Percentiles rank a stretch among this genome's conserved stretches.
Conservation (phyloP, 2,113 vertebrate genomes). For the Agapornis roseicollis region DNA sequence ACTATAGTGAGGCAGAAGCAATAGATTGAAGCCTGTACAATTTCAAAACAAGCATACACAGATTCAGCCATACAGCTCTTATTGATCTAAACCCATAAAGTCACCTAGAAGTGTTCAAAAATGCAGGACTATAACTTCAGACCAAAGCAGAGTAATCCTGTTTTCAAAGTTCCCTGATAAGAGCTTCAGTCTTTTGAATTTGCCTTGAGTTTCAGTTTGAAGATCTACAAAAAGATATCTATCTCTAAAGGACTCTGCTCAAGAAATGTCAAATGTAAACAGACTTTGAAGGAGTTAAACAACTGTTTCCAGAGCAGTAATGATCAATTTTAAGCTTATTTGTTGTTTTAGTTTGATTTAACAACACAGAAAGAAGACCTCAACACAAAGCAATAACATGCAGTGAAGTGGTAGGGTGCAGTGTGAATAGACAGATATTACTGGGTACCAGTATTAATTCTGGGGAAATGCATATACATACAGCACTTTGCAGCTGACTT, state of each 20-base stretch:
- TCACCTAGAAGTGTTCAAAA: slow-evolving; percentile 10
- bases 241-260: slow-evolving; percentile 37
- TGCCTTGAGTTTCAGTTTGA: slow-evolving; percentile 48
- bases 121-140: slow-evolving; percentile 31
- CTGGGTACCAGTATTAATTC: background rate
- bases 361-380: background rate
- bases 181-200: slow-evolving; percentile 50
- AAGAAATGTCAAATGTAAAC: slow-evolving; percentile 58
- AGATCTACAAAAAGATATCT: slow-evolving; percentile 60
- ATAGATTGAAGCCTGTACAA: background rate
- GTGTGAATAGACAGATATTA: background rate
- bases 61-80: background rate
- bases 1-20: background rate
- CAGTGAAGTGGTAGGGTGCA: background rate
- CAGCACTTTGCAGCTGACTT: background rate
- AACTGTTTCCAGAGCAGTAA: slow-evolving; percentile 25
- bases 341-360: slow-evolving; percentile 4
- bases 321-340: slow-evolving; percentile 42
- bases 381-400: background rate
- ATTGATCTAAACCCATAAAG: background rate
- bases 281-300: slow-evolving; percentile 62
- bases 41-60: background rate
- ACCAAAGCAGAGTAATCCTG: slow-evolving; percentile 51
- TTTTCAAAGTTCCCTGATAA: slow-evolving; percentile 62
- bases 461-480: background rate